A percentile compares a stretch with the other conserved stretches of the same genome.
These are phyloP conservation scores for Monomorium pharaonis DNA, from an alignment of 1,140 invertebrate genomes.

Conservation along the genomic window DNA sequence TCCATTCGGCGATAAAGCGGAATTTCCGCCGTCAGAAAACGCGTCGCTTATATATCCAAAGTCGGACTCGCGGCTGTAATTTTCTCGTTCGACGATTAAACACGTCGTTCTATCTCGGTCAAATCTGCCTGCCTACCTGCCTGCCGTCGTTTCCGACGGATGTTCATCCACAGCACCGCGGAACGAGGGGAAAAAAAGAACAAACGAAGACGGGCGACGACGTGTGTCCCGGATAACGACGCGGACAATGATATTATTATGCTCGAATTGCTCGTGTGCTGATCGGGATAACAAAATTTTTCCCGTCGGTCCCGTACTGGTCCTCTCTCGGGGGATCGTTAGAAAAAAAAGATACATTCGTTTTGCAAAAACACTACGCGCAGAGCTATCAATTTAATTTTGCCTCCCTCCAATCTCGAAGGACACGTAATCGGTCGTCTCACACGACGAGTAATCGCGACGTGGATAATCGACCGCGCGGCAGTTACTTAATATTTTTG, in stretches of 20 bases:
- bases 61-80: conserved; percentile 2
- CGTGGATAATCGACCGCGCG: conserved; percentile 18
- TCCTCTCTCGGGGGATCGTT: neutral
- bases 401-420: conserved; percentile 28
- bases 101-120: conserved; percentile 7
- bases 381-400: conserved; percentile 41
- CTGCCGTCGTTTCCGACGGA: neutral
- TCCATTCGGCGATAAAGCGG: conserved; percentile 15
- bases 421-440: neutral
- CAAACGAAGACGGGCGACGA: neutral
- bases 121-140: conserved; percentile 24
- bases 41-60: conserved; percentile 17
- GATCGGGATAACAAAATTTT: conserved; percentile 2
- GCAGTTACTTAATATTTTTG: conserved; percentile 15
- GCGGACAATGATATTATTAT: conserved; percentile 41
- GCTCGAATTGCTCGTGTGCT: neutral
- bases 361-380: neutral
- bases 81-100: conserved; percentile 38
- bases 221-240: neutral
- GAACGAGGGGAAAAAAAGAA: neutral
- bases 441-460: conserved; percentile 21
- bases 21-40: conserved; percentile 18
- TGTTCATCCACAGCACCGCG: neutral
- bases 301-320: neutral
- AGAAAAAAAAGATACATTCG: neutral